Evolutionary conservation across 2,797 vertebrate genomes (phyloP), one percentile per base, ranked within the genome.

Genomic region (Novumbra hubbsi): DNA sequence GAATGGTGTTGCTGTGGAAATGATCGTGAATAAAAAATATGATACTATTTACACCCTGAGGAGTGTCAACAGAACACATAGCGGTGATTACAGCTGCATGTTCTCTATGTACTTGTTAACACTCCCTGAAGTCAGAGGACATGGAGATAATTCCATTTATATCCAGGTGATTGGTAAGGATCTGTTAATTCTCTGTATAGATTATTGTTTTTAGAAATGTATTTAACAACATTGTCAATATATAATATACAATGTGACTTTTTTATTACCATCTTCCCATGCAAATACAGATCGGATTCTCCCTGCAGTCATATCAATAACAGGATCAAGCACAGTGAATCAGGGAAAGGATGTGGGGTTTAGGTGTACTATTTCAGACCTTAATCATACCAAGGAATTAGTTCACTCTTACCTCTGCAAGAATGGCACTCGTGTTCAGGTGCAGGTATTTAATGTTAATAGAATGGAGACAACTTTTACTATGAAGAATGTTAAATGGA

Each of bases 31-130:
- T 70, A 79, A 57, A 17, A 0, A 1, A 1, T 27, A 78, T 1
- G 9, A 3, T 8, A 55, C n/a, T 5, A 1, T 0, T 41, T 82
- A 91, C 60, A 55, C 0, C 21, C 64, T 86, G 16, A 0, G 1
- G 2, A 72, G 1, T 17, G 78, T 80, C 9, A 0, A 2, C 11
- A 65, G 12, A 15, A 0, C 78, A 0, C 0, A 83, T 34, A 85
- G 76, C 69, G 85, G 86, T 41, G 78, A 2, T 16, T 90, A 89
- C 68, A 87, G 82, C 76, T 91, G 86, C 72, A 72, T 83, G 67
- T 85, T 72, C 48, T 73, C 7, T 1, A 8, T 0, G 8, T 34
- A 0, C 0, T 0, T 50, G 0, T 0, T 49, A 41, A 0, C 0
- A 0, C 2, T 24, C 2, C 24, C n/a, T 57, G 52, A 24, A 21